Evolutionary conservation across 2,113 vertebrate species (phyloP), one percentile per base, ranked within the genome.

Genomic region (Suricata suricatta): DNA sequence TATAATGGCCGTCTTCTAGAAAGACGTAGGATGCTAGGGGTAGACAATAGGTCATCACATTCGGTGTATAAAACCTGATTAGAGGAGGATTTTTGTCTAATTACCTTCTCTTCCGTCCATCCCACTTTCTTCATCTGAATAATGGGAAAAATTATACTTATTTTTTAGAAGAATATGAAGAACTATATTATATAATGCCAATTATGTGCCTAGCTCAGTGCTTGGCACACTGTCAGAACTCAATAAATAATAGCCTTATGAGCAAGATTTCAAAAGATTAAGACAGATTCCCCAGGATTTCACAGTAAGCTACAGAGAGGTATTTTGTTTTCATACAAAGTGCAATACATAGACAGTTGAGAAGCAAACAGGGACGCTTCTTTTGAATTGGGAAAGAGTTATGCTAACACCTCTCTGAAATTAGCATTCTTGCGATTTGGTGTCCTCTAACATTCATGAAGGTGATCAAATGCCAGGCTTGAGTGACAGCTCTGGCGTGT

Each of bases 241-340:
- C 12, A 2, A 31, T 54, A 63, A 91, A 38, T 85, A 25, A n/a
- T 50, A 54, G 79, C 64, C 89, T 80, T 35, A 44, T 41, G 33
- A 80, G 14, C 11, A 4, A 25, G 68, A 71, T 33, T 71, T 27
- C n/a, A 50, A 71, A 44, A 10, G 52, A 23, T 50, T 0, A 33
- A 3, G 31, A 27, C 80, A 80, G 35, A n/a, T n/a, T 64, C 41
- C 47, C 25, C 10, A 16, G 15, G 33, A 74, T 82, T 76, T 85
- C 83, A 21, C 5, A 60, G 19, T 72, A 80, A 87, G 80, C 72
- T n/a, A 17, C 0, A 87, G 95, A 60, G 60, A 52, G 11, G 6
- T 57, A 50, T 92, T 86, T 16, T 47, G n/a, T 87, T 93, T 97
- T 57, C 77, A 14, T 82, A 38, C 76, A 38, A 76, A 91, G 66